phyloP scores from a whole-genome alignment of 1,140 invertebrate genomes.

The Luehdorfia chinensis region DNA sequence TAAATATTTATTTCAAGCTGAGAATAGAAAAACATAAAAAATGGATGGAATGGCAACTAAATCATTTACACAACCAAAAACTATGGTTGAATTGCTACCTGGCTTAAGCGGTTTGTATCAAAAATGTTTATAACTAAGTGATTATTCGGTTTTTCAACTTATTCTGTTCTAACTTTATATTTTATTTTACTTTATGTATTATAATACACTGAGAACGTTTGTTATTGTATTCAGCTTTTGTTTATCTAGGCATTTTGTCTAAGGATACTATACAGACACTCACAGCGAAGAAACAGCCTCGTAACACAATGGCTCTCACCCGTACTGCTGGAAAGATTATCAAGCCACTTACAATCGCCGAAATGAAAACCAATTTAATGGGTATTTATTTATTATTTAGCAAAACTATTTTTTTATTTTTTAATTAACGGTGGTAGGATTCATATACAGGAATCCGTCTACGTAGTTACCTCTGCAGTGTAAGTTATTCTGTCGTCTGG shows the following conservation, averaged over 20 bases:
- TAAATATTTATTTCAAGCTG: too few relatives aligned
- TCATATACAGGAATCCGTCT: too few relatives aligned
- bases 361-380: slow-evolving; percentile 45
- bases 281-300: slow-evolving; percentile 39
- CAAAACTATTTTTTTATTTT: not conserved
- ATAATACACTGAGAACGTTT: too few relatives aligned
- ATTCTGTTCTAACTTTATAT: too few relatives aligned
- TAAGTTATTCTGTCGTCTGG: too few relatives aligned
- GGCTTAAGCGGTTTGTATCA: slow-evolving; percentile 34
- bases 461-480: too few relatives aligned
- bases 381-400: slow-evolving; percentile 27
- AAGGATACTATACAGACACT: slow-evolving; percentile 37
- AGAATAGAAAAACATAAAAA: too few relatives aligned
- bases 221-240: slow-evolving; percentile 3
- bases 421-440: too few relatives aligned
- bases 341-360: slow-evolving; percentile 49
- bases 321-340: slow-evolving; percentile 41
- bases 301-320: slow-evolving; percentile 28
- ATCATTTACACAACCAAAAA: slow-evolving; percentile 30
- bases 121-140: not conserved
- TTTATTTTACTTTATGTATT: too few relatives aligned
- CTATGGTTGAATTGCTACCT: slow-evolving; percentile 49
- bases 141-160: not conserved
- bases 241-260: slow-evolving; percentile 43
- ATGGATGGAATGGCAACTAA: slow-evolving; percentile 38